phyloP scores from a whole-genome alignment of 2,888 invertebrate species.

The Hipparchia sbordonii region DNA sequence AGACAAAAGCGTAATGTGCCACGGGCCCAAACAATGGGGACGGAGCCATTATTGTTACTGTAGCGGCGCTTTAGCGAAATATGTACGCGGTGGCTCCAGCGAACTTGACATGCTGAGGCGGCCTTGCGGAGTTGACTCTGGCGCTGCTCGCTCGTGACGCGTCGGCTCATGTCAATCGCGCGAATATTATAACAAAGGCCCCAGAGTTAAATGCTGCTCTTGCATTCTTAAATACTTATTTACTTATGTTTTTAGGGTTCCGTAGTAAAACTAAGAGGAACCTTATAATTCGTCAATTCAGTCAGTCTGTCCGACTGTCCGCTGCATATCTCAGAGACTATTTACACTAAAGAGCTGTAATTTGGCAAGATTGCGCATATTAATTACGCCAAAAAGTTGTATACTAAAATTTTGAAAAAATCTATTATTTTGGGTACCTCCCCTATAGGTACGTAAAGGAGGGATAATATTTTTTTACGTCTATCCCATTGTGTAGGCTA shows the following conservation, averaged over 20 bases:
- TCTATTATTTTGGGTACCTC: too few species aligned
- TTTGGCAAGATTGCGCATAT: too few species aligned
- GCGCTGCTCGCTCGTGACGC: conserved; percentile 41
- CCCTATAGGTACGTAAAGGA: too few species aligned
- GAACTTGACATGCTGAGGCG: conserved; percentile 77
- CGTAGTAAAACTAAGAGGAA: too few species aligned
- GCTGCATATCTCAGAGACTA: too few species aligned
- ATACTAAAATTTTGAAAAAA: too few species aligned
- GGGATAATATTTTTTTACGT: too few species aligned
- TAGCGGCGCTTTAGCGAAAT: conserved; percentile 78
- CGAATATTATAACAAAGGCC: conserved; percentile 23
- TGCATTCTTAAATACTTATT: conserved; percentile 10
- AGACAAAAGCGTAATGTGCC: conserved; percentile 84
- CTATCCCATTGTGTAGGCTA: too few species aligned
- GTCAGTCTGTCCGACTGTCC: too few species aligned
- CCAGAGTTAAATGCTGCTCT: neutral
- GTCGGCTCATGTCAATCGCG: conserved; percentile 43
- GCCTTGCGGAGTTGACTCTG: conserved; percentile 48
- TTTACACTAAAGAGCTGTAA: too few species aligned
- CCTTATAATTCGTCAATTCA: neutral
- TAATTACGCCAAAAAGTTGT: too few species aligned
- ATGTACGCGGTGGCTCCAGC: conserved; percentile 73
- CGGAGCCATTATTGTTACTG: conserved; percentile 82
- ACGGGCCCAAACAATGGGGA: conserved; percentile 81
- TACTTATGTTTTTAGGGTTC: neutral